Evolutionary conservation across 2,888 invertebrate genomes (phyloP).

Genomic region (Diarsia dahlii): DNA sequence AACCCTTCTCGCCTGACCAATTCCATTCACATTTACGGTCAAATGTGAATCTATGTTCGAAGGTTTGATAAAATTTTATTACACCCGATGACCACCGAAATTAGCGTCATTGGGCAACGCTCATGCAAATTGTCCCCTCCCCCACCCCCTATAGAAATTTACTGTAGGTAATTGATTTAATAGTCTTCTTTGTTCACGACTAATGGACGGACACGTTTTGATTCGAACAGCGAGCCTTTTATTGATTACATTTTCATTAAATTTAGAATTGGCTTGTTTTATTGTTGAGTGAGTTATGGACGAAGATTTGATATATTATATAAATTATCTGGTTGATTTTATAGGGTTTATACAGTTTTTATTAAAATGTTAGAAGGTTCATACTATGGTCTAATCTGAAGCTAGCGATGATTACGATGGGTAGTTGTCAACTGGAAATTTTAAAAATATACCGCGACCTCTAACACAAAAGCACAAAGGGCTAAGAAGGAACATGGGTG

Average conservation of each 20-base stretch:
- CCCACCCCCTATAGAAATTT: constrained; percentile 73
- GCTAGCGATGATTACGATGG: too few species aligned
- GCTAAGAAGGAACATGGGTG: too few species aligned
- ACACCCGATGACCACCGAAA: constrained; percentile 80
- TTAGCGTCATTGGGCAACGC: constrained; percentile 83
- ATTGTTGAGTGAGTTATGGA: constrained; percentile 33
- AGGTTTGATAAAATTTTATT: constrained; percentile 85
- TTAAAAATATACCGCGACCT: too few species aligned
- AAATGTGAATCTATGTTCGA: constrained; percentile 73
- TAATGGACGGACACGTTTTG: constrained; percentile 65
- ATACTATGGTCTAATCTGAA: background rate
- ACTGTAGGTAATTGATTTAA: constrained; percentile 86
- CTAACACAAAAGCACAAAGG: too few species aligned
- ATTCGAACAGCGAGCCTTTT: constrained; percentile 53
- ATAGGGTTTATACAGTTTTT: too few species aligned
- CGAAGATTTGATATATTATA: constrained; percentile 8
- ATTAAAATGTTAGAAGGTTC: background rate
- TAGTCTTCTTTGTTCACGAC: constrained; percentile 80
- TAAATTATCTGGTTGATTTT: background rate
- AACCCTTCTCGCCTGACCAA: constrained; percentile 17
- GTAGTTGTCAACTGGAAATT: too few species aligned
- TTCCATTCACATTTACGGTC: constrained; percentile 41
- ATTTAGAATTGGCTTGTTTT: constrained; percentile 52
- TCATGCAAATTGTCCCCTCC: constrained; percentile 77
- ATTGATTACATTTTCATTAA: constrained; percentile 61